Percentiles rank a stretch among this genome's conserved stretches.
Conservation (phyloP, 2,888 invertebrate species). For the Nysson spinosus region DNA sequence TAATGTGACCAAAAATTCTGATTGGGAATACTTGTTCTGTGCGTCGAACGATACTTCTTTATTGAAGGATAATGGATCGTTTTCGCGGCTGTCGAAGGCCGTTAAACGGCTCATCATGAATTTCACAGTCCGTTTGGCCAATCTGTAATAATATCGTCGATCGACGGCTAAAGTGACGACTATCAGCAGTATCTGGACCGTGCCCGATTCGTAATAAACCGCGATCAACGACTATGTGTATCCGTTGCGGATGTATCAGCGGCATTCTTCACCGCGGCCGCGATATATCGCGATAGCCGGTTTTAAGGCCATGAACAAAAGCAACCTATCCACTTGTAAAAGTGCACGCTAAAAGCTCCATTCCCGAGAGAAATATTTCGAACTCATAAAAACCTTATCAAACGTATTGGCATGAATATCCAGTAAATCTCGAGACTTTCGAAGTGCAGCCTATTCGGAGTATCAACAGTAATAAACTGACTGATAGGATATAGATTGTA, state of each 20-base stretch:
- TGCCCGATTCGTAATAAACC: constrained; percentile 64
- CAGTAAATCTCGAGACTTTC: too few species aligned
- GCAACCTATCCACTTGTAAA: background rate
- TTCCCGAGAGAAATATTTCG: too few species aligned
- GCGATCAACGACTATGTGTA: constrained; percentile 53
- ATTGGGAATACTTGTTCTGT: background rate
- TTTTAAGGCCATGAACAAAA: constrained; percentile 31
- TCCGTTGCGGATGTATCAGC: constrained; percentile 25
- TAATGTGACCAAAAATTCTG: too few species aligned
- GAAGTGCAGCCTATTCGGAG: too few species aligned
- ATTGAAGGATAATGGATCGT: constrained; percentile 63
- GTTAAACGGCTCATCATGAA: constrained; percentile 72
- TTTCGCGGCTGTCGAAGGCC: constrained; percentile 67
- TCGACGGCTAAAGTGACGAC: constrained; percentile 48
- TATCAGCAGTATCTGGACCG: constrained; percentile 62
- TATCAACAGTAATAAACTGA: too few species aligned
- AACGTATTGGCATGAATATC: too few species aligned
- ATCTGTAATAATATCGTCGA: constrained; percentile 72
- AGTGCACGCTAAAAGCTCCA: background rate
- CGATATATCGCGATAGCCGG: constrained; percentile 37
- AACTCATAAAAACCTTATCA: too few species aligned
- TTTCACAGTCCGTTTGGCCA: constrained; percentile 68
- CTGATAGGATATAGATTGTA: too few species aligned
- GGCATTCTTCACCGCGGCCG: background rate
- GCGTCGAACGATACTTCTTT: background rate